phyloP scores from a whole-genome alignment of 2,888 invertebrate genomes.

The Habrosyne pyritoides region DNA sequence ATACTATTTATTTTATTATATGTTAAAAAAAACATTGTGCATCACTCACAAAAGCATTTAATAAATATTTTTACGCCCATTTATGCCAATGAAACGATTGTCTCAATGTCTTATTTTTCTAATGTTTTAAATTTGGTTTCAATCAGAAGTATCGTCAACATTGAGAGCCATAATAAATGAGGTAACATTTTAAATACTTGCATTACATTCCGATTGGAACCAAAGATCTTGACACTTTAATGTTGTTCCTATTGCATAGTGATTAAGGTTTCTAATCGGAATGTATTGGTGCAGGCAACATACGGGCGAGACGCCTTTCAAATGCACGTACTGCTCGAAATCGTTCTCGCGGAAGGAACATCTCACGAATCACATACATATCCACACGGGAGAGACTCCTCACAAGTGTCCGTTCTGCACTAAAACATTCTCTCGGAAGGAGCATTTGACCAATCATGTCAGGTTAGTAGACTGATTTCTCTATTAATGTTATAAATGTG shows the following conservation, averaged over 20 bases:
- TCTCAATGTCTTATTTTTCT: not conserved
- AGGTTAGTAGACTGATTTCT: conserved; percentile 48
- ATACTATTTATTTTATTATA: no score
- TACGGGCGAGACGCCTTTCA: conserved; percentile 91
- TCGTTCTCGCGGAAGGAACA: conserved; percentile 91
- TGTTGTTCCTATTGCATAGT: conserved; percentile 5
- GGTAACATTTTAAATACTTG: not conserved
- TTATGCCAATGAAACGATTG: no score
- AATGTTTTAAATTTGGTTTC: conserved; percentile 13
- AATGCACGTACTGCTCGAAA: conserved; percentile 87
- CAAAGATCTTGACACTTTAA: conserved; percentile 7
- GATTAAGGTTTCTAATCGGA: conserved; percentile 22
- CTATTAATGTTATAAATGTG: not conserved
- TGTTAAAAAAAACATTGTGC: no score
- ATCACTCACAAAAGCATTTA: no score
- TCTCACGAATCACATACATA: conserved; percentile 93
- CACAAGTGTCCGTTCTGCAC: conserved; percentile 89
- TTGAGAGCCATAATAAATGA: not conserved
- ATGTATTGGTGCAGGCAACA: conserved; percentile 83
- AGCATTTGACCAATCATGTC: conserved; percentile 88
- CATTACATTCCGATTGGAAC: conserved; percentile 35
- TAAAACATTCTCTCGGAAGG: conserved; percentile 89
- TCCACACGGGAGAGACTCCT: conserved; percentile 88
- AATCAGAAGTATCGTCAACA: conserved; percentile 13
- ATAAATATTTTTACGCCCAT: no score